Evolutionary conservation across 2,888 invertebrate genomes (phyloP), one percentile per base, ranked within the genome.

Genomic region (Allacma fusca): DNA sequence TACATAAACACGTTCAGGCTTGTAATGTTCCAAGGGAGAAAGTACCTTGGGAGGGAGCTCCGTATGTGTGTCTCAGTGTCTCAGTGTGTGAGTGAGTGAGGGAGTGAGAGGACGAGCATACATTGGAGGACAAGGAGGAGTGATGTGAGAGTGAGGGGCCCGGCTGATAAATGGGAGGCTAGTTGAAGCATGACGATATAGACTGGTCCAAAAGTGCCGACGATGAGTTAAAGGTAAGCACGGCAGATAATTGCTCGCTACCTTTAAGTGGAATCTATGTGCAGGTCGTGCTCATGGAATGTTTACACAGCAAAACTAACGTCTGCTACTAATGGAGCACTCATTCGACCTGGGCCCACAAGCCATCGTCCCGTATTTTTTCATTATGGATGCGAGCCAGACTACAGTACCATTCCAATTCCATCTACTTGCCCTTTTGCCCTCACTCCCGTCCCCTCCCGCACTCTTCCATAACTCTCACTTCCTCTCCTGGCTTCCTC

Each of bases 261-360:
- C 50, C 50, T 50, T 50, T 50, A 50, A 50, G 50, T 50, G 50
- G 50, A 50, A 50, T 50, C 50, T 50, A 50, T 50, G 50, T 50
- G 50, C 19, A 50, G 50, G 50, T 50, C 50, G 50, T 50, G 50
- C 50, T 50, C 50, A n/a, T 19, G 50, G 50, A 50, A 50, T 50
- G 50, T 50, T 50, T 50, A 50, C 50, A 50, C 19, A 50, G 50
- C 50, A 16, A 50, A 50, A 50, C 50, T 50, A 50, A 50, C 50
- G 50, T 50, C 50, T 50, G 19, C 50, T 50, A 16, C 50, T 50
- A 50, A 50, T 50, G 50, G 50, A 50, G 50, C 50, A 50, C 50
- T 19, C 50, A 40, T 50, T 50, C 50, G 50, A 50, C 50, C 50
- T 50, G 50, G 50, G 50, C 50, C n/a, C 50, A 50, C 1, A 50